phyloP scores from a whole-genome alignment of 2,888 invertebrate genomes.

The Dasysyrphus albostriatus region DNA sequence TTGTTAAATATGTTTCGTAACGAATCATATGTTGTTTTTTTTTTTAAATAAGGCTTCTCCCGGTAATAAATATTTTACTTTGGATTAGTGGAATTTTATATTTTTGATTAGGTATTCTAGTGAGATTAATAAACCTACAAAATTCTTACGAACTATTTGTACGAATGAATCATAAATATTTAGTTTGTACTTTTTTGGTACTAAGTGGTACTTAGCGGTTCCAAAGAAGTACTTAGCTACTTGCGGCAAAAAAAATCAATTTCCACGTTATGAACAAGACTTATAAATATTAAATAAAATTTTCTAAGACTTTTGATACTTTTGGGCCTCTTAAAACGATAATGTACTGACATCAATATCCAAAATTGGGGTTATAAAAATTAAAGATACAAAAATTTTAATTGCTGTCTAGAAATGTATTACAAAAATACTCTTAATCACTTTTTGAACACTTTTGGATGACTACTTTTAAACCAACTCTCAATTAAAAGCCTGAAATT shows the following conservation, averaged over 20 bases:
- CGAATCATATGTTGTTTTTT: background rate
- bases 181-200: background rate
- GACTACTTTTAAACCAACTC: background rate
- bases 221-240: background rate
- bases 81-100: background rate
- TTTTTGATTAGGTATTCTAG: background rate
- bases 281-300: no score
- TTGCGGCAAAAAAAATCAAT: no score
- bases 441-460: no score
- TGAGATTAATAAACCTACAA: background rate
- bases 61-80: background rate
- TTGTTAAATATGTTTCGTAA: constrained; percentile 39
- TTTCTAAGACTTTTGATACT: no score
- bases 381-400: no score
- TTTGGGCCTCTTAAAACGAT: no score
- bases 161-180: background rate
- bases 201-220: background rate
- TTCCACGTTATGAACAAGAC: no score
- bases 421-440: no score
- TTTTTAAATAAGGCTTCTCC: background rate
- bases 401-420: no score
- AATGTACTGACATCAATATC: no score
- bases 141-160: background rate
- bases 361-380: no score
- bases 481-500: no score